Evolutionary conservation across 2,113 vertebrate species (phyloP).

Genomic region (Pipra filicauda): DNA sequence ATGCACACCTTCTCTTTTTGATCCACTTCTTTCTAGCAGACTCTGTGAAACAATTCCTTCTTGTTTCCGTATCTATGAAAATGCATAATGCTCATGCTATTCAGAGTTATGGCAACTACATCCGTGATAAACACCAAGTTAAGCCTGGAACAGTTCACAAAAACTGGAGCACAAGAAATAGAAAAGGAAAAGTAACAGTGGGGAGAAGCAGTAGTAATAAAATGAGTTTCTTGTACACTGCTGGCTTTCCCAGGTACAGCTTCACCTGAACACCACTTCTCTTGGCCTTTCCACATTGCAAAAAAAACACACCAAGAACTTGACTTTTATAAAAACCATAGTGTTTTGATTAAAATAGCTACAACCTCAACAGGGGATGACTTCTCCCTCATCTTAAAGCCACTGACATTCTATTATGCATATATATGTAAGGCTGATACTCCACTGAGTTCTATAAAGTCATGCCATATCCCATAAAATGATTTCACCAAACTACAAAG

Average conservation of each 20-base stretch:
- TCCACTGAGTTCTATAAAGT: slow-evolving; percentile 19
- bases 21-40: neutral
- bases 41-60: neutral
- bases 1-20: neutral
- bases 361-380: neutral
- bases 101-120: neutral
- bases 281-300: neutral
- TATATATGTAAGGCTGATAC: neutral
- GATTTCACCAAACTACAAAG: neutral
- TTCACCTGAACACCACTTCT: neutral
- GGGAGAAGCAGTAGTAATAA: neutral
- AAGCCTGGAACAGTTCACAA: neutral
- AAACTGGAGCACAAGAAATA: neutral
- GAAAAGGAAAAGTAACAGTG: neutral
- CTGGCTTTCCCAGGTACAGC: neutral
- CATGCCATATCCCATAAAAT: neutral
- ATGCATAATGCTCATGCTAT: neutral
- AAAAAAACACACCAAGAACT: neutral
- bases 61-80: neutral
- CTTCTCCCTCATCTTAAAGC: neutral
- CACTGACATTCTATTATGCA: neutral
- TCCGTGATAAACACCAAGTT: neutral
- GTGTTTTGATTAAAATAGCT: neutral
- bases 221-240: neutral
- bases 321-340: neutral